Evolutionary conservation across 2,888 invertebrate species (phyloP).

Genomic region (Liopterus haemorrhoidalis): DNA sequence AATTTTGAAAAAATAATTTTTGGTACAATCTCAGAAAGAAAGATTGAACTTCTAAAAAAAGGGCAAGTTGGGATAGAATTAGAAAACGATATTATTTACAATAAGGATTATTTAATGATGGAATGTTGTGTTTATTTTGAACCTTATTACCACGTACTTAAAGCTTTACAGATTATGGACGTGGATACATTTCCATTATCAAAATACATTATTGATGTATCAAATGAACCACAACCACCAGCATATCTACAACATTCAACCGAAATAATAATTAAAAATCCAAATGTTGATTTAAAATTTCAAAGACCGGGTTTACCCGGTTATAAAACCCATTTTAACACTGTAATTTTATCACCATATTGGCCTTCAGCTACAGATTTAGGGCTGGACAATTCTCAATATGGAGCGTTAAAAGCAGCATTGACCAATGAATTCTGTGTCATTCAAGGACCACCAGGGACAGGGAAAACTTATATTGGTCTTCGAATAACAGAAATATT

Average conservation of each 20-base stretch:
- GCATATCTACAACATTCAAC: slow-evolving; percentile 39
- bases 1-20: slow-evolving; percentile 63
- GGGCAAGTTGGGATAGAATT: slow-evolving; percentile 52
- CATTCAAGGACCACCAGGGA: slow-evolving; percentile 85
- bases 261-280: slow-evolving; percentile 10
- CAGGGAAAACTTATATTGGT: slow-evolving; percentile 79
- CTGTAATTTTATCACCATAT: background rate
- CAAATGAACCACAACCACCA: slow-evolving; percentile 40
- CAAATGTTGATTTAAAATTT: background rate
- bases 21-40: slow-evolving; percentile 60
- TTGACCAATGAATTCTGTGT: slow-evolving; percentile 66
- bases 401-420: slow-evolving; percentile 60
- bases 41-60: slow-evolving; percentile 47
- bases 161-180: slow-evolving; percentile 57
- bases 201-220: slow-evolving; percentile 58
- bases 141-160: slow-evolving; percentile 69
- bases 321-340: slow-evolving; percentile 12
- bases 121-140: slow-evolving; percentile 78
- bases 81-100: slow-evolving; percentile 40
- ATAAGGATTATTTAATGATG: slow-evolving; percentile 56
- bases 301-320: slow-evolving; percentile 17
- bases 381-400: slow-evolving; percentile 61
- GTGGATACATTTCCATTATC: slow-evolving; percentile 59
- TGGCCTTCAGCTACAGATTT: slow-evolving; percentile 50
- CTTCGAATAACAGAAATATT: slow-evolving; percentile 66